A percentile compares a stretch with the other conserved stretches of the same genome.
phyloP scores from a whole-genome alignment of 1,140 invertebrate species.

The Bicyclus anynana region DNA sequence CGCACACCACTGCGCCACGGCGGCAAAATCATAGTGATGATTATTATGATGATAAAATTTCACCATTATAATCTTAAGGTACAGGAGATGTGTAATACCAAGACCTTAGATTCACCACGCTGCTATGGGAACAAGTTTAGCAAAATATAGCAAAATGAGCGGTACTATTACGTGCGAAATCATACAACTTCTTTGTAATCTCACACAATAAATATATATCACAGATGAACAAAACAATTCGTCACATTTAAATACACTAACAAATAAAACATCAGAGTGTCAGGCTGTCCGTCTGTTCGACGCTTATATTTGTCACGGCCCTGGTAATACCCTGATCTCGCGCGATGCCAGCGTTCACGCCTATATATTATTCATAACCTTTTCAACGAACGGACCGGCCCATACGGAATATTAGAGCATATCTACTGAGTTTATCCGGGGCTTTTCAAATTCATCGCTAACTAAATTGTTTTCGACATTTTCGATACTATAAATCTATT shows the following conservation, averaged over 20 bases:
- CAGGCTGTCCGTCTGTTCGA: constrained; percentile 37
- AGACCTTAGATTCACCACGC: too few species aligned
- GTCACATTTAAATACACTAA: background rate
- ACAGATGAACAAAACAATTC: background rate
- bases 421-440: constrained; percentile 50
- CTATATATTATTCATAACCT: constrained; percentile 71
- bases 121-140: too few species aligned
- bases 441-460: constrained; percentile 61
- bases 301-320: constrained; percentile 47
- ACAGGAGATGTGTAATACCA: too few species aligned
- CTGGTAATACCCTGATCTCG: constrained; percentile 46
- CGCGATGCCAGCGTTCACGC: constrained; percentile 42
- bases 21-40: too few species aligned
- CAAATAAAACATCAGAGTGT: constrained; percentile 37
- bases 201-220: background rate
- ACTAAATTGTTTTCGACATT: constrained; percentile 63
- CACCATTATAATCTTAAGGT: too few species aligned
- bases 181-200: too few species aligned
- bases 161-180: too few species aligned
- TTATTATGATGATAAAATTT: too few species aligned
- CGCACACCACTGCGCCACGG: too few species aligned
- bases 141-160: too few species aligned
- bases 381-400: constrained; percentile 55
- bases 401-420: constrained; percentile 70
- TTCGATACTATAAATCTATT: constrained; percentile 9